Base-by-base conservation (phyloP, 1,140 invertebrate species). In the Pectinophora gossypiella region DNA sequence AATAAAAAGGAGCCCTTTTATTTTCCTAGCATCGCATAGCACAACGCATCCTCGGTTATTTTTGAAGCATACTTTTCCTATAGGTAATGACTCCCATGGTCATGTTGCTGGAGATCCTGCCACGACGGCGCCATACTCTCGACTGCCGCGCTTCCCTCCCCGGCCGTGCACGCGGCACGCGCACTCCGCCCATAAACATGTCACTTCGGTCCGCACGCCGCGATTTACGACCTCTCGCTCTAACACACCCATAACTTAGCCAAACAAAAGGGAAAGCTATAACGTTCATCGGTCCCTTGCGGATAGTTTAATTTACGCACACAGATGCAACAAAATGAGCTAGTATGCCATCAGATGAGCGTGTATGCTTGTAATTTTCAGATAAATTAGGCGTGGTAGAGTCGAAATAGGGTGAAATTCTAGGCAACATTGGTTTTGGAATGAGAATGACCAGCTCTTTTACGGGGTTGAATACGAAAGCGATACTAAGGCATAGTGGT, bases 191-290 rank as follows among this genome's bases (percentile, higher is more conserved):
- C 83, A 87, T 87, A 85, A 87, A 87, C 72, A 87, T 85, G 81
- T 82, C 84, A 85, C 73, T 80, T 71, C 72, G 54, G 59, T 72
- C 72, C 70, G 83, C 72, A 84, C 71, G 55, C 59, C 62, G 66
- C 78, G 69, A 87, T 85, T 87, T 85, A 87, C 78, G 77, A 85
- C 72, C 73, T 87, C 84, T 87, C 84, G 72, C 84, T 87, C 81
- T 85, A 84, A 82, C 84, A 61, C 69, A 70, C 57, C 72, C 71
- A 87, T 87, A 84, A 85, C 69, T 87, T 76, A 76, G 74, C 59
- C 72, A 68, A 84, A 87, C 81, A 87, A 87, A 87, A 87, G 84
- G 81, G 84, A 87, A 85, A 85, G 81, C 81, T 87, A 85, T 87
- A 87, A 71, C 75, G 62, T 58, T 78, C 79, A 81, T 74, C 78